These are phyloP conservation scores for Amphilophus citrinellus DNA, from an alignment of 2,113 vertebrate genomes.

Conservation along the genomic window DNA sequence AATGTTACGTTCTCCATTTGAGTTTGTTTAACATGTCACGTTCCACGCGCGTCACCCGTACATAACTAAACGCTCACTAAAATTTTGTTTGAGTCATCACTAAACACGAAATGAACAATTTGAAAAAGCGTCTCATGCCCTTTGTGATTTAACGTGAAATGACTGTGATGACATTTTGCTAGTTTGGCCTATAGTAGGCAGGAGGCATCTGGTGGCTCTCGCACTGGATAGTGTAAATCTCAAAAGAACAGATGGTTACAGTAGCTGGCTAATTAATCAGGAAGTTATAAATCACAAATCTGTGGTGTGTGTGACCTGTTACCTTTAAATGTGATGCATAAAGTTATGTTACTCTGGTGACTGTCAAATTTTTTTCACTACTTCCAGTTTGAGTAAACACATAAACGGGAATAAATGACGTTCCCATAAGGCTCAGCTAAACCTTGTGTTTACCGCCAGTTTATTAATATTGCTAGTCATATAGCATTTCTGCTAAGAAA, in stretches of 20 bases:
- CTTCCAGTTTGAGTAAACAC: background rate
- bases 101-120: background rate
- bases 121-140: background rate
- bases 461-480: fast-evolving
- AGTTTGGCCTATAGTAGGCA: background rate
- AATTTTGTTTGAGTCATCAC: background rate
- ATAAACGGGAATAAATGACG: background rate
- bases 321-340: background rate
- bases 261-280: background rate
- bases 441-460: background rate
- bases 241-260: fast-evolving
- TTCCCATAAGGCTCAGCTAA: background rate
- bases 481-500: background rate
- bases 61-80: background rate
- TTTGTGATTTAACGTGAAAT: too few relatives aligned
- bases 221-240: background rate
- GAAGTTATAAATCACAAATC: background rate
- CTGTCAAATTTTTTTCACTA: background rate
- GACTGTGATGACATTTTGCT: background rate
- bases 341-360: background rate
- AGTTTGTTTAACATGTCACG: background rate
- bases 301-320: background rate
- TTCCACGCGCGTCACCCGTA: background rate
- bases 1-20: background rate
- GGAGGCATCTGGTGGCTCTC: too few relatives aligned